A percentile compares a stretch with the other conserved stretches of the same genome.
Evolutionary conservation across 2,113 vertebrate genomes (phyloP).

Genomic region (Acrocephalus arundinaceus): DNA sequence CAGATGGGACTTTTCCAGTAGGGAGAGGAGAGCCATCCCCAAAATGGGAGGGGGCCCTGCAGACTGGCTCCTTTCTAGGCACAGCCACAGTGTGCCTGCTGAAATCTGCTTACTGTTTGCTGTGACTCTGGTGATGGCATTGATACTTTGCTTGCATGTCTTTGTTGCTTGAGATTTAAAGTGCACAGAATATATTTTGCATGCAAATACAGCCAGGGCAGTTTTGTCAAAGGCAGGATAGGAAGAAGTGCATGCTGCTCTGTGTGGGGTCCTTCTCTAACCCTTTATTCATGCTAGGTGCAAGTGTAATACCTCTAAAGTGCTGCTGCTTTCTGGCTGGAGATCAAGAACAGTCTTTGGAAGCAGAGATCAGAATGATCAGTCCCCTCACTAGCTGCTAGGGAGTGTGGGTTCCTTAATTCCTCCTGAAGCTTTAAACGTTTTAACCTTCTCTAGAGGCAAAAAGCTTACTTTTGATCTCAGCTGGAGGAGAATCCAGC

Average conservation of each 20-base stretch:
- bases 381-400: not conserved
- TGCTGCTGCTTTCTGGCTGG: conserved; percentile 20
- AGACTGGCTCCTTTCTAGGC: conserved; percentile 69
- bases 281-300: not conserved
- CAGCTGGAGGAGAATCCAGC: not conserved
- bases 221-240: not conserved
- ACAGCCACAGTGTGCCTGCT: conserved; percentile 52
- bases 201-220: conserved; percentile 25
- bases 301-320: not conserved
- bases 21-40: conserved; percentile 75
- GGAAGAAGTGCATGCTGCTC: conserved; percentile 68
- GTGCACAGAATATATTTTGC: conserved; percentile 33
- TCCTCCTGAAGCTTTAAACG: not conserved
- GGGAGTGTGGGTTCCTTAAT: not conserved
- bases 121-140: conserved; percentile 62
- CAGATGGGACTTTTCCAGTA: conserved; percentile 82
- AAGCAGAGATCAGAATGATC: not conserved
- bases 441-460: not conserved
- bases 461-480: not conserved
- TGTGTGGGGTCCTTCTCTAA: conserved; percentile 39
- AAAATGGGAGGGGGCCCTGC: conserved; percentile 62
- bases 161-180: conserved; percentile 51
- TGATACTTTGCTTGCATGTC: conserved; percentile 62
- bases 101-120: conserved; percentile 62
- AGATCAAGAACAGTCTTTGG: conserved; percentile 8